phyloP scores from a whole-genome alignment of 2,797 vertebrate species.

The Sphaeramia orbicularis region DNA sequence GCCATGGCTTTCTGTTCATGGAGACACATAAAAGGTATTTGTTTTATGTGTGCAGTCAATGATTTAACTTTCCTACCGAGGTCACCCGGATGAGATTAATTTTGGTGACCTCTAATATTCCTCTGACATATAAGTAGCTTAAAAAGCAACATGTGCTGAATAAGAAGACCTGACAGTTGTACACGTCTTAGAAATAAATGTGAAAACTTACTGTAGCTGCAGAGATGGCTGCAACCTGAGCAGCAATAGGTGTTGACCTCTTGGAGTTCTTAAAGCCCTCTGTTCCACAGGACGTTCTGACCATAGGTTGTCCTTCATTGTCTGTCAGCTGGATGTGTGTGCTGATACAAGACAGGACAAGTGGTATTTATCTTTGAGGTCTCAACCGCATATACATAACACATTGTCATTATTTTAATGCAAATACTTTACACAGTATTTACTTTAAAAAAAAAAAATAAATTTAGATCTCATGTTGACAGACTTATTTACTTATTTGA shows the following conservation, averaged over 20 bases:
- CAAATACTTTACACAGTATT: no score
- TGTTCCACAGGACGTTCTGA: conserved; percentile 89
- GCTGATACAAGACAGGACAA: conserved; percentile 70
- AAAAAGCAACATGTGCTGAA: no score
- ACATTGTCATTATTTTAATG: no score
- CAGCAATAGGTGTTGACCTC: conserved; percentile 91
- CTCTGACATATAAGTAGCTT: no score
- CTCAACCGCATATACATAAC: no score
- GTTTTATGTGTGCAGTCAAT: not conserved
- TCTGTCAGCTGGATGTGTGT: conserved; percentile 93
- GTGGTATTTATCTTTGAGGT: no score
- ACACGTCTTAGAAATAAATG: no score
- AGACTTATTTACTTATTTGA: no score
- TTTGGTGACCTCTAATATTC: not conserved
- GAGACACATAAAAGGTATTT: not conserved
- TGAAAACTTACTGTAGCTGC: conserved; percentile 86
- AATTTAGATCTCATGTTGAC: no score
- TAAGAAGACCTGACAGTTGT: no score
- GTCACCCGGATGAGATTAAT: not conserved
- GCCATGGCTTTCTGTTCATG: conserved; percentile 88
- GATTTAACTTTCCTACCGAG: not conserved
- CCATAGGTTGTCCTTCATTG: conserved; percentile 77
- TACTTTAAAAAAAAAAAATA: no score
- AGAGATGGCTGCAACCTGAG: conserved; percentile 91
- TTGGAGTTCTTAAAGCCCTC: conserved; percentile 94